Percentiles rank a stretch among this genome's conserved stretches.
Conservation (phyloP, 2,797 vertebrate species). For the Molossus molossus region DNA sequence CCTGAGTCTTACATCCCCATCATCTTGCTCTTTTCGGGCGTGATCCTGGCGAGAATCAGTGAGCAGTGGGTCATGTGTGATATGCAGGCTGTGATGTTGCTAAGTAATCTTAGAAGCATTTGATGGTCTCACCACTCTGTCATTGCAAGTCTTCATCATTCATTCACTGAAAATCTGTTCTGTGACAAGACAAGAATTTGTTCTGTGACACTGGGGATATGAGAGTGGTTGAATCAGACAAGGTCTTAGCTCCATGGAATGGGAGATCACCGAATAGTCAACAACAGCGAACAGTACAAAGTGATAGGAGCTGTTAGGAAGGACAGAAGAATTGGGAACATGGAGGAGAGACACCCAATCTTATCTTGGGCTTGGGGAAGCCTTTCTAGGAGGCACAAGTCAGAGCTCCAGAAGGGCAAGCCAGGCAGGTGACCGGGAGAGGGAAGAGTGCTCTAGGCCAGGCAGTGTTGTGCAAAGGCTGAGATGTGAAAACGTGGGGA, state of each 20-base stretch:
- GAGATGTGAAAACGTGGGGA: background rate
- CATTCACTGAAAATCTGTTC: background rate
- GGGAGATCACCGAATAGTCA: background rate
- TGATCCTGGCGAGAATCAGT: constrained; percentile 93
- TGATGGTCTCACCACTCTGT: background rate
- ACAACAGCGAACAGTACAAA: background rate
- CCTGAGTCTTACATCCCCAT: constrained; percentile 92
- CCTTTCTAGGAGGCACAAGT: background rate
- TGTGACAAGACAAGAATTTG: background rate
- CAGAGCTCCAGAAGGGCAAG: background rate
- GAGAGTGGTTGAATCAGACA: background rate
- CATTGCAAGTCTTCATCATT: background rate
- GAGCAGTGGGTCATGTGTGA: constrained; percentile 76
- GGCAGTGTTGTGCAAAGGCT: background rate
- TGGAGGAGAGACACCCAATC: background rate
- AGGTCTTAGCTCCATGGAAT: background rate
- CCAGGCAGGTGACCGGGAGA: background rate
- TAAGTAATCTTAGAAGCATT: background rate
- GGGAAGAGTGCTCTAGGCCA: background rate
- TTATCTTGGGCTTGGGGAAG: background rate
- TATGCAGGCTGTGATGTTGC: background rate
- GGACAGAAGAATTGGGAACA: background rate
- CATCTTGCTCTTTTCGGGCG: constrained; percentile 92
- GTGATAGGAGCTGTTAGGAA: background rate
- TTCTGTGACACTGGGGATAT: background rate